phyloP scores from a whole-genome alignment of 2,797 vertebrate species.

The Graptemys geographica region DNA sequence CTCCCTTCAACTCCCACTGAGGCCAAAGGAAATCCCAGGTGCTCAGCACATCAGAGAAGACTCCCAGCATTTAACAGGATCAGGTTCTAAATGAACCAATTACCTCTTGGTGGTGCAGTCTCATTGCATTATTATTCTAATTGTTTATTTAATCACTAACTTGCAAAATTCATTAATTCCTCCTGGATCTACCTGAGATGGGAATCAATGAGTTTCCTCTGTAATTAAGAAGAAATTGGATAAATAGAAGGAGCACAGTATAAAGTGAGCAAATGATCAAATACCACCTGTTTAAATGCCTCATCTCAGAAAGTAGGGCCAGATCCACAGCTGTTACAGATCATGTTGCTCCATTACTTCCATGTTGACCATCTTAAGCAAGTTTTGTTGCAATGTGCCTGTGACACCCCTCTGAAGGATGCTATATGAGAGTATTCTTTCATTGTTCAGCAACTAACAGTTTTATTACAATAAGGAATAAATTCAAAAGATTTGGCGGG shows the following conservation, averaged over 20 bases:
- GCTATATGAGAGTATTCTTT: neutral
- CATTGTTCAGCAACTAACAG: neutral
- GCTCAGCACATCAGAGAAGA: neutral
- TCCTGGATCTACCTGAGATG: neutral
- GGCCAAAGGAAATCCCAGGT: fast-evolving
- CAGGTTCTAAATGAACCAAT: neutral
- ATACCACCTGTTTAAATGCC: neutral
- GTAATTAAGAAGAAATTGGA: constrained; percentile 25
- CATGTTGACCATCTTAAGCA: constrained; percentile 5
- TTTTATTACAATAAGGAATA: neutral
- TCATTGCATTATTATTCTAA: neutral
- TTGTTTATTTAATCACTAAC: neutral
- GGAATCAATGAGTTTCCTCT: neutral
- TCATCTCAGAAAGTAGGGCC: neutral
- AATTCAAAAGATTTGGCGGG: neutral
- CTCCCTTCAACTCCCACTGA: fast-evolving
- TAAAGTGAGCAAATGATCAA: constrained; percentile 13
- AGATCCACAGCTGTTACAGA: neutral
- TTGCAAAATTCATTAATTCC: neutral
- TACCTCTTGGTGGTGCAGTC: neutral
- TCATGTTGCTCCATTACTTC: neutral
- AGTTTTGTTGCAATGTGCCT: neutral
- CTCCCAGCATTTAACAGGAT: neutral
- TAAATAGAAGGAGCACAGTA: neutral
- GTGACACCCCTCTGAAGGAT: neutral